These are phyloP conservation scores for Neosilurus mollespiculum DNA, from an alignment of 2,797 vertebrate species.

Conservation along the genomic window DNA sequence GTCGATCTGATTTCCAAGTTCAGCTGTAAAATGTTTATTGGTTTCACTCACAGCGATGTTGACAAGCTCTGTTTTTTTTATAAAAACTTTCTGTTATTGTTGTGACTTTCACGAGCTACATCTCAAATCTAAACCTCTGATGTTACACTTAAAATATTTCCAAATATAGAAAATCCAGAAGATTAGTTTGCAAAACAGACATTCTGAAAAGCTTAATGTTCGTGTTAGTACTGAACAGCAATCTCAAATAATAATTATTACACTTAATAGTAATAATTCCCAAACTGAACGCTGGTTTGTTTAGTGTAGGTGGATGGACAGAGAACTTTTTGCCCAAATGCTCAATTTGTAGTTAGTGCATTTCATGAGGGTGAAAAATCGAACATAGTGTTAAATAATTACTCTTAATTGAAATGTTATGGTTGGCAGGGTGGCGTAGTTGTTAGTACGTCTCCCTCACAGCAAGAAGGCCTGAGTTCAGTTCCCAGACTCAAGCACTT, in stretches of 20 bases:
- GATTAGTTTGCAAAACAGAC: not conserved
- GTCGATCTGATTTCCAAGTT: not conserved
- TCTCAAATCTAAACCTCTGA: not conserved
- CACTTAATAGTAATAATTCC: too few relatives aligned
- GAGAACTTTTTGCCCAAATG: not conserved
- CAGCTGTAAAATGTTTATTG: not conserved
- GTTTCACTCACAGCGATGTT: not conserved
- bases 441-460: too few relatives aligned
- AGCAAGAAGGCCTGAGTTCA: too few relatives aligned
- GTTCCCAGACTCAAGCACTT: too few relatives aligned
- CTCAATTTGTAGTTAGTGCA: not conserved
- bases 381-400: too few relatives aligned
- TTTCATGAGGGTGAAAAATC: too few relatives aligned
- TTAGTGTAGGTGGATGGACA: not conserved
- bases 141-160: not conserved
- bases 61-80: not conserved
- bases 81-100: not conserved
- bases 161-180: not conserved
- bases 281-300: not conserved
- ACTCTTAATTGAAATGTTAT: too few relatives aligned
- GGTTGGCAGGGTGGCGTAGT: too few relatives aligned
- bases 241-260: too few relatives aligned
- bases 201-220: too few relatives aligned
- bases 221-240: not conserved
- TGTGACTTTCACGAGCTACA: not conserved